These are phyloP conservation scores for Thera obeliscata DNA, from an alignment of 2,888 invertebrate genomes.

Conservation along the genomic window DNA sequence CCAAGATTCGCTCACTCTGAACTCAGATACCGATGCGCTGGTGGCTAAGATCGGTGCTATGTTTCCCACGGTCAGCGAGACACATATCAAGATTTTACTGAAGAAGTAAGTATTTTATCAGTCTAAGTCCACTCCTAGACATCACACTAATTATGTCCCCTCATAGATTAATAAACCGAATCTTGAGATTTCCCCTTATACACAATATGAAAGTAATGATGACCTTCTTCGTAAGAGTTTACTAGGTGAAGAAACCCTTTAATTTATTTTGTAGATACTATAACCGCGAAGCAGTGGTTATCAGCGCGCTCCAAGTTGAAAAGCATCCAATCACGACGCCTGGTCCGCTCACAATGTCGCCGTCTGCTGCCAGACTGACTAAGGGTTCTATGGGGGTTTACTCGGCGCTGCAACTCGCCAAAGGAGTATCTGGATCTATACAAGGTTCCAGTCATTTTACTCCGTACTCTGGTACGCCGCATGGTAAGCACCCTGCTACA, in stretches of 20 bases:
- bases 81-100: conserved; percentile 92
- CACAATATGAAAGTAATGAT: no score
- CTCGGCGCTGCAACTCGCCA: conserved; percentile 81
- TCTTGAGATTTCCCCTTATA: no score
- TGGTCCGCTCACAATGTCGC: conserved; percentile 91
- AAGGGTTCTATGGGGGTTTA: conserved; percentile 77
- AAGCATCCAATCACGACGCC: conserved; percentile 95
- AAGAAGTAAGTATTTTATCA: conserved; percentile 89
- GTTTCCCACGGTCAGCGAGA: conserved; percentile 96
- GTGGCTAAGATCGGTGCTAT: conserved; percentile 93
- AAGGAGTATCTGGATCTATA: conserved; percentile 75
- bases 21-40: conserved; percentile 88
- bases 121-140: background rate
- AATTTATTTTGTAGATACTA: conserved; percentile 87
- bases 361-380: conserved; percentile 84
- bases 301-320: conserved; percentile 96
- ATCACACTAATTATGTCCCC: no score
- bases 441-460: conserved; percentile 86
- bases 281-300: conserved; percentile 95
- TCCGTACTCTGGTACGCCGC: conserved; percentile 86
- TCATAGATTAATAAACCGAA: no score
- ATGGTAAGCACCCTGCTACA: conserved; percentile 56
- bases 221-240: no score
- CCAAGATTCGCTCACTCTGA: conserved; percentile 87
- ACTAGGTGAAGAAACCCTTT: background rate